phyloP scores from a whole-genome alignment of 2,797 vertebrate genomes.

The Lagodon rhomboides region DNA sequence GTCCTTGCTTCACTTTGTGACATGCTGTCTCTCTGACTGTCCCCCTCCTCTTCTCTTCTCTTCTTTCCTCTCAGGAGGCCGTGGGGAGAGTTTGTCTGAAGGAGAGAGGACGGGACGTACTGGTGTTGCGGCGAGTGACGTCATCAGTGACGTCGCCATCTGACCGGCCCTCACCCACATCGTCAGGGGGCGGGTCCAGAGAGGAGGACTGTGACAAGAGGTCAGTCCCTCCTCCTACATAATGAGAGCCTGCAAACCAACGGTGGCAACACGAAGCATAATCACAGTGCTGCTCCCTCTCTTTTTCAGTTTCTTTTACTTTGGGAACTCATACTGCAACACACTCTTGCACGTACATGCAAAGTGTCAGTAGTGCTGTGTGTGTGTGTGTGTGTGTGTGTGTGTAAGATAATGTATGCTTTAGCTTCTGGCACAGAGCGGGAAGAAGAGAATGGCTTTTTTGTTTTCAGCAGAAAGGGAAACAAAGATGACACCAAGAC shows the following conservation, averaged over 20 bases:
- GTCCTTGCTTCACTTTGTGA: conserved; percentile 44
- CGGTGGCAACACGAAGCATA: conserved; percentile 50
- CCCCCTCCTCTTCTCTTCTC: neutral
- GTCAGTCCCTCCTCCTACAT: conserved; percentile 82
- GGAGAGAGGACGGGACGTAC: conserved; percentile 91
- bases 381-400: conserved; percentile 17
- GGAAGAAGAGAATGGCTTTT: conserved; percentile 72
- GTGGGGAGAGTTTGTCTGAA: conserved; percentile 88
- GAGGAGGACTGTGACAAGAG: conserved; percentile 90
- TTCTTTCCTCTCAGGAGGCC: conserved; percentile 79
- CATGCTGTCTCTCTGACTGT: conserved; percentile 19
- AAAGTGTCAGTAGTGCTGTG: conserved; percentile 21
- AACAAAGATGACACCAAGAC: conserved; percentile 61
- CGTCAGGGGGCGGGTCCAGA: conserved; percentile 85
- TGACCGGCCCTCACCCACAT: conserved; percentile 85
- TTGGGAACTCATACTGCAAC: conserved; percentile 31
- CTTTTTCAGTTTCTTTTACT: conserved; percentile 28
- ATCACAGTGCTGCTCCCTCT: conserved; percentile 45
- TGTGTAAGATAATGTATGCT: conserved; percentile 71
- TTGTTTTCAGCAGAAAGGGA: conserved; percentile 72
- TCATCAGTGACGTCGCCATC: conserved; percentile 87
- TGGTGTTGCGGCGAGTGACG: conserved; percentile 93
- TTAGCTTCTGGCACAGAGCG: conserved; percentile 60
- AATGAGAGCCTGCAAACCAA: conserved; percentile 46
- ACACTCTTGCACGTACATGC: conserved; percentile 21